These are phyloP conservation scores for Linurgus olivaceus DNA, from an alignment of 2,797 vertebrate genomes.

Conservation along the genomic window DNA sequence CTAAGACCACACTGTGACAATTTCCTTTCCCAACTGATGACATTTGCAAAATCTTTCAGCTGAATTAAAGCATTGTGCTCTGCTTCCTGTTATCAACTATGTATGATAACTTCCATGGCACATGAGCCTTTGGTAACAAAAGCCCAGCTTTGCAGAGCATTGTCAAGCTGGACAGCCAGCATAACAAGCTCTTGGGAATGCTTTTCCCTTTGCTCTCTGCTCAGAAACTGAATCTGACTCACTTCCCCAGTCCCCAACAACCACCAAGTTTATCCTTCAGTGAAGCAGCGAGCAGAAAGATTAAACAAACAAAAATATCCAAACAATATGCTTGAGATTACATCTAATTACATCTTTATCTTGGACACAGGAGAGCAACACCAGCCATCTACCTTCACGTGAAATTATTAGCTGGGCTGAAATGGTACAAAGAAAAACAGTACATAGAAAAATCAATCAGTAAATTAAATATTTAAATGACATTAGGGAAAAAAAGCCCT, in stretches of 20 bases:
- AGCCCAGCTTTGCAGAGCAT: constrained; percentile 34
- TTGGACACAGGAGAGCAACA: neutral
- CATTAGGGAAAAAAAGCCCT: fast-evolving
- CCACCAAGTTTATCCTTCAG: neutral
- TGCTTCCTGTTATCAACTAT: constrained; percentile 60
- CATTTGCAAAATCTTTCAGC: constrained; percentile 62
- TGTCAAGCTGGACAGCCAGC: constrained; percentile 16
- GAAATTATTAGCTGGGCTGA: neutral
- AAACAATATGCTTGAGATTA: constrained; percentile 23
- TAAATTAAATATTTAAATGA: neutral
- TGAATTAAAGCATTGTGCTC: constrained; percentile 64
- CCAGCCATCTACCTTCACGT: neutral
- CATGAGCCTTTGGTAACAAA: constrained; percentile 56
- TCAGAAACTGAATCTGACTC: constrained; percentile 42
- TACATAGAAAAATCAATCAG: neutral
- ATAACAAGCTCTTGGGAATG: constrained; percentile 23
- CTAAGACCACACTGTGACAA: constrained; percentile 13
- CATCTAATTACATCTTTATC: neutral
- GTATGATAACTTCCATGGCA: constrained; percentile 56
- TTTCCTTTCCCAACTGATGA: constrained; percentile 62
- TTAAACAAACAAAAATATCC: constrained; percentile 8
- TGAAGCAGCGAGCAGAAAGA: neutral
- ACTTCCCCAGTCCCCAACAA: constrained; percentile 1
- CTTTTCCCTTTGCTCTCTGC: neutral
- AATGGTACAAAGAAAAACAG: neutral